phyloP scores from a whole-genome alignment of 2,888 invertebrate genomes.

The Nyleta sp. region DNA sequence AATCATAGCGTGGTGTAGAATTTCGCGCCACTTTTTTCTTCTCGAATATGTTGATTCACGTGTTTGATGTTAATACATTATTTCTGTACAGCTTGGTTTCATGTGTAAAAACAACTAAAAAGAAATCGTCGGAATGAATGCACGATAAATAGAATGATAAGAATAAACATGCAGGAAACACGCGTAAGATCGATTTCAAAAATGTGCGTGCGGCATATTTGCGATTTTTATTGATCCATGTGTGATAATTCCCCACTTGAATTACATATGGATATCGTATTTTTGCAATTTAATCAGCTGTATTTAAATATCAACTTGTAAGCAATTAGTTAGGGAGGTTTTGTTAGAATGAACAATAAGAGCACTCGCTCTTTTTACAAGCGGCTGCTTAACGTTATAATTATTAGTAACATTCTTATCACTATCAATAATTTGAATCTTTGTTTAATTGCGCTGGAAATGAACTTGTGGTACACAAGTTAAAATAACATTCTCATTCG shows the following conservation, averaged over 20 bases:
- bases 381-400: too few species aligned
- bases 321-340: constrained; percentile 35
- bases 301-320: constrained; percentile 38
- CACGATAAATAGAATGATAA: constrained; percentile 63
- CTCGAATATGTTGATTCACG: constrained; percentile 56
- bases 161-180: constrained; percentile 60
- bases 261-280: constrained; percentile 34
- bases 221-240: constrained; percentile 50
- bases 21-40: constrained; percentile 50
- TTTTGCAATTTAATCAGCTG: constrained; percentile 48
- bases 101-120: constrained; percentile 46
- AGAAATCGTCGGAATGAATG: constrained; percentile 59
- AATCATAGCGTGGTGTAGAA: constrained; percentile 50
- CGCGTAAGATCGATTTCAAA: constrained; percentile 60
- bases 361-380: neutral
- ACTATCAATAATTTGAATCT: too few species aligned
- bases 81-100: constrained; percentile 40
- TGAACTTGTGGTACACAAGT: too few species aligned
- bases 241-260: constrained; percentile 38
- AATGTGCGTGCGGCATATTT: constrained; percentile 60
- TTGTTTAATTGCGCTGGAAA: too few species aligned
- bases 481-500: too few species aligned
- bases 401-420: too few species aligned
- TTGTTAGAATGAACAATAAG: neutral
- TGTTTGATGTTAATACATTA: constrained; percentile 56